Evolutionary conservation across 2,113 vertebrate genomes (phyloP).

Genomic region (Gulo gulo): DNA sequence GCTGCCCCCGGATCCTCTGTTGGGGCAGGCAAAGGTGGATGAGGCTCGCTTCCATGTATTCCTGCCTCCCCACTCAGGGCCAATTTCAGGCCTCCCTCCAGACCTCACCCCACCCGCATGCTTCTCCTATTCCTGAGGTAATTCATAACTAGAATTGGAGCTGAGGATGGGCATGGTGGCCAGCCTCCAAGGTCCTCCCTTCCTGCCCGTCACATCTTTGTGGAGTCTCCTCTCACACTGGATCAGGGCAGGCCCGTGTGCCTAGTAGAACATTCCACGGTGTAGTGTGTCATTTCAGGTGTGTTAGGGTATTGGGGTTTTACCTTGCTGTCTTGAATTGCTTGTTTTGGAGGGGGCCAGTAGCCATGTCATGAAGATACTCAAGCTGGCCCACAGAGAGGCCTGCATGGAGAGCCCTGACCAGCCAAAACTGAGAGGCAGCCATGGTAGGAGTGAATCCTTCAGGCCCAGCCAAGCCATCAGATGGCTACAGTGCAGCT

Average conservation of each 20-base stretch:
- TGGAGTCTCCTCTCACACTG: background rate
- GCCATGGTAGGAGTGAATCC: background rate
- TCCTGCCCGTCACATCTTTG: background rate
- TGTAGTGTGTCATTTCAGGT: background rate
- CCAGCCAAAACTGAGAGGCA: background rate
- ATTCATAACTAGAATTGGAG: background rate
- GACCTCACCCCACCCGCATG: background rate
- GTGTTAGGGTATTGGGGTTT: background rate
- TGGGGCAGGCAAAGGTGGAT: background rate
- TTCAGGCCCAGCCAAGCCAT: background rate
- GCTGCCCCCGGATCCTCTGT: background rate
- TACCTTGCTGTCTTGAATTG: background rate
- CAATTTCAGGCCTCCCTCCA: background rate
- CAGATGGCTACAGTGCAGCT: background rate
- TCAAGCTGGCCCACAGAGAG: background rate
- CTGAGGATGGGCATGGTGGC: background rate
- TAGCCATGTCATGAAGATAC: background rate
- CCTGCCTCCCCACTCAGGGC: background rate
- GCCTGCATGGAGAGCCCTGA: background rate
- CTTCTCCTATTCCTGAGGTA: background rate
- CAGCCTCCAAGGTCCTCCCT: background rate
- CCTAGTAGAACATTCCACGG: background rate
- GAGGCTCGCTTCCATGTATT: background rate
- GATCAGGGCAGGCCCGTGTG: background rate
- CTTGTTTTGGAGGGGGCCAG: background rate